Evolutionary conservation across 1,140 invertebrate genomes (phyloP).

Genomic region (Mizuhopecten yessoensis): DNA sequence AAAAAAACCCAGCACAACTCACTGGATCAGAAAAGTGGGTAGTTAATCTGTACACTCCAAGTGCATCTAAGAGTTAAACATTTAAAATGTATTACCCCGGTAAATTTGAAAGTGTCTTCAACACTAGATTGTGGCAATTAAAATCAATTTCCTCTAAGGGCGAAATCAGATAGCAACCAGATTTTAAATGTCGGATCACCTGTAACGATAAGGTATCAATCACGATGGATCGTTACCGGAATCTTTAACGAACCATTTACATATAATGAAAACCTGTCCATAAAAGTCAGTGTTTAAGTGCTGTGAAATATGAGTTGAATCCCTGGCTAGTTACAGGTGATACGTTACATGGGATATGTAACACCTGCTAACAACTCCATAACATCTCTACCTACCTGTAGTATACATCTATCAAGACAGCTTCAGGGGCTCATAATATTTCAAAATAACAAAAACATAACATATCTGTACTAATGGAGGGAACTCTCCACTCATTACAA

Average conservation of each 20-base stretch:
- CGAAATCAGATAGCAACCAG: background rate
- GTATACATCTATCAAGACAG: background rate
- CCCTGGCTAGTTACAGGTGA: background rate
- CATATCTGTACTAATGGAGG: background rate
- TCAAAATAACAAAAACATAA: no score
- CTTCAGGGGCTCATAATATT: no score
- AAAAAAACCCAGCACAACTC: background rate
- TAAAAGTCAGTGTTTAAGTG: slow-evolving; percentile 6
- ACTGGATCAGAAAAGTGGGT: background rate
- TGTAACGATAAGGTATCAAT: background rate
- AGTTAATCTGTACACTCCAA: background rate
- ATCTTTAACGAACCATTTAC: background rate
- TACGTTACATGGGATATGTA: background rate
- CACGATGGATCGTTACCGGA: background rate
- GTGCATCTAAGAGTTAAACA: background rate
- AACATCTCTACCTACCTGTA: background rate
- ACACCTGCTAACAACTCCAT: background rate
- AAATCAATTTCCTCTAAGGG: background rate
- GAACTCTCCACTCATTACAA: background rate
- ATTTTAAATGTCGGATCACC: background rate
- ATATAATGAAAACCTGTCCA: slow-evolving; percentile 2
- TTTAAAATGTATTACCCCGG: slow-evolving; percentile 32
- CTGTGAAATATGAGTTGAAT: slow-evolving; percentile 19
- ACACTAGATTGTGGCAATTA: slow-evolving; percentile 5
- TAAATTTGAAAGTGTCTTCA: slow-evolving; percentile 1